These are phyloP conservation scores for Apantesis nais DNA, from an alignment of 2,888 invertebrate genomes.

Conservation along the genomic window DNA sequence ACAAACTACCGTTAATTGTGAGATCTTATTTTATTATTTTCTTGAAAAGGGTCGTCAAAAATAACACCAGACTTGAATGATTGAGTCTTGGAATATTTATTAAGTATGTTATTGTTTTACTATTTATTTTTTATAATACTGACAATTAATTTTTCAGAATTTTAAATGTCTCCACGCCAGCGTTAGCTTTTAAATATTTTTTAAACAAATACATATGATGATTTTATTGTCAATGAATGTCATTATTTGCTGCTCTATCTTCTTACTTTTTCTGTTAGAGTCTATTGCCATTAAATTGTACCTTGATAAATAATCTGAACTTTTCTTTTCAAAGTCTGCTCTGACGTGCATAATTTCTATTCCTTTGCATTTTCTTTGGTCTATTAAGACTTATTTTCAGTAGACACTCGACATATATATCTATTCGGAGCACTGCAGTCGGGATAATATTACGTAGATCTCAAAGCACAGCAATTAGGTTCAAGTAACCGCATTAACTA, in stretches of 20 bases:
- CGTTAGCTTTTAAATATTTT: background rate
- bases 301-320: background rate
- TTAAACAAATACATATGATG: background rate
- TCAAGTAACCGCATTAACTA: constrained; percentile 19
- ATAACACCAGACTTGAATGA: background rate
- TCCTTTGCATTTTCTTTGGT: background rate
- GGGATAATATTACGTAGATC: constrained; percentile 16
- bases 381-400: background rate
- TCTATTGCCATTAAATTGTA: background rate
- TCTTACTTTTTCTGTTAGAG: too few relatives aligned
- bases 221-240: background rate
- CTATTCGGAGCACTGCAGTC: constrained; percentile 4
- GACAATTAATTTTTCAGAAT: background rate
- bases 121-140: background rate
- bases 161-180: background rate
- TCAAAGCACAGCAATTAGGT: constrained; percentile 23
- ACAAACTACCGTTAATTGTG: background rate
- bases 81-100: background rate
- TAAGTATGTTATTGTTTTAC: background rate
- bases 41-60: background rate
- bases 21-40: background rate
- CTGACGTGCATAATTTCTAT: too few relatives aligned
- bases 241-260: background rate
- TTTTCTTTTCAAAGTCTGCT: too few relatives aligned
- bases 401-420: background rate